Base-by-base conservation (phyloP, 2,888 invertebrate genomes). In the Nomada fabriciana region DNA sequence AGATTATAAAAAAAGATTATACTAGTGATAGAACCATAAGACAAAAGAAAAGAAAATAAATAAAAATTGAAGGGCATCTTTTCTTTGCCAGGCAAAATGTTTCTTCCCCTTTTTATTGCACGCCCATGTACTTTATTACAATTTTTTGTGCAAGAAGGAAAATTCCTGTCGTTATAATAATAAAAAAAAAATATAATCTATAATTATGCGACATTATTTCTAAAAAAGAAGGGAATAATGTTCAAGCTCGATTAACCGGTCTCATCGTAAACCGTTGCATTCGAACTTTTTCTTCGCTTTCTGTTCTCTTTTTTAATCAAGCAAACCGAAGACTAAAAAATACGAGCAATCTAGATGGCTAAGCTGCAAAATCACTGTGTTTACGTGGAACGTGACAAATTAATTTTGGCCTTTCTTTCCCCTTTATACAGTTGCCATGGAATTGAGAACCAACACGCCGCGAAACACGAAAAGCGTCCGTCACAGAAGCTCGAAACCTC, bases 401-500 rank as follows among this genome's bases (percentile, higher is more conserved):
- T 81, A 74, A 81, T 80, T 68, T 64, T 79, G 84, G 68, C 67
- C 72, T 73, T 80, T 85, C 36, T 79, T 87, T 89, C 67, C 61
- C 42, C 71, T 78, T 86, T 82, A 79, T 89, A 67, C 91, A 94
- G 93, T 91, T 93, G 93, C 90, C 93, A 94, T 90, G 93, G 93
- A 92, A 91, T 90, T 90, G 93, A 93, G 90, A 90, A 92, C 88
- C 92, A 91, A 88, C 92, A 93, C 90, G 90, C 91, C 87, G 91
- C 91, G 87, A 94, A 93, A 90, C 92, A 93, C 90, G 93, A 93
- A 90, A 93, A 93, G 90, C 91, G 91, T 81, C 90, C 93, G 88
- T 93, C 92, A 87, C 93, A 93, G 92, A 93, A 93, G 91, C 93
- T 93, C 89, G 93, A 93, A 91, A 89, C 93, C 88, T 93, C 93